Evolutionary conservation across 2,797 vertebrate genomes (phyloP).

Genomic region (Sebastes diaconus): DNA sequence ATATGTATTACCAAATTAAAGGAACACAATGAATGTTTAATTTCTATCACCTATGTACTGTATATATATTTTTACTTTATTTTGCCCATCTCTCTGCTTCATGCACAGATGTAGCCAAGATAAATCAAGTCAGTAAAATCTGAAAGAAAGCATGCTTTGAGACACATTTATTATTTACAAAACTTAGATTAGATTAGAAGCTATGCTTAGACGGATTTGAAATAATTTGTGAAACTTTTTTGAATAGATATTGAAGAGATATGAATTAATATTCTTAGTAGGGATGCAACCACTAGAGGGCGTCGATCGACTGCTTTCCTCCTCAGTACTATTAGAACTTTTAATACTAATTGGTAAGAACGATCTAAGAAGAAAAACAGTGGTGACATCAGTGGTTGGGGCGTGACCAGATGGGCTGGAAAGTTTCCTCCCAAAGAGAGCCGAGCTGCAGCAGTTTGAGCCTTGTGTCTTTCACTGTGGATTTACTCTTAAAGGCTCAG

Average conservation of each 20-base stretch:
- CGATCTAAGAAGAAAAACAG: not conserved
- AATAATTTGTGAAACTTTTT: not conserved
- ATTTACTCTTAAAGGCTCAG: slow-evolving; percentile 52
- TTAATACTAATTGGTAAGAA: not conserved
- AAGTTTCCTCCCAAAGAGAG: slow-evolving; percentile 30
- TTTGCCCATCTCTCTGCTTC: not conserved
- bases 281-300: slow-evolving; percentile 45
- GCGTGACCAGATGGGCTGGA: not conserved
- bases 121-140: slow-evolving; percentile 19
- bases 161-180: not conserved
- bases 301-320: not conserved
- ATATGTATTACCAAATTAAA: not conserved
- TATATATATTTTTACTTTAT: not conserved
- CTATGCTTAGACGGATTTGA: not conserved
- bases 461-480: slow-evolving; percentile 39
- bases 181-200: not conserved
- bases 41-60: not conserved
- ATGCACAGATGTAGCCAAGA: not conserved
- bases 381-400: slow-evolving; percentile 10
- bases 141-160: not conserved
- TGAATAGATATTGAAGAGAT: not conserved
- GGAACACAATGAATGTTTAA: not conserved
- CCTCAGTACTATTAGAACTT: not conserved
- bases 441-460: slow-evolving; percentile 23
- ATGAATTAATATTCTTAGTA: not conserved